phyloP scores from a whole-genome alignment of 2,888 invertebrate species.

The Sphecodes monilicornis region DNA sequence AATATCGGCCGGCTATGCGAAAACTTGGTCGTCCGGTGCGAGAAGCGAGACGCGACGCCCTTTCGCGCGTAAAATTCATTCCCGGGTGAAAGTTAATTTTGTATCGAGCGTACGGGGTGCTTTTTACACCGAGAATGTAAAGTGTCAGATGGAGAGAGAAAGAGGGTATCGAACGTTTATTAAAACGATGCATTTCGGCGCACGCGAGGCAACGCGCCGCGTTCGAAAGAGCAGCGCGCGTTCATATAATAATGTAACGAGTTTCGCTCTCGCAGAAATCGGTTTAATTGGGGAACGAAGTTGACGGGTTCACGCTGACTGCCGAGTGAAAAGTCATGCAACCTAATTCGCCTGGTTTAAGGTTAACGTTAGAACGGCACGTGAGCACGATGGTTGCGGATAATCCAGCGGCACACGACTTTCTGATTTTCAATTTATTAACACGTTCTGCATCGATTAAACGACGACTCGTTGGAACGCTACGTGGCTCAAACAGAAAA shows the following conservation, averaged over 20 bases:
- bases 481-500: neutral
- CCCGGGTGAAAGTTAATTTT: conserved; percentile 10
- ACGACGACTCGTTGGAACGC: neutral
- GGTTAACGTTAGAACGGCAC: conserved; percentile 40
- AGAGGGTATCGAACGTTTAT: neutral
- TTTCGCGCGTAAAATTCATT: neutral
- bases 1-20: neutral
- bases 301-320: neutral
- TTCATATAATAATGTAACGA: neutral
- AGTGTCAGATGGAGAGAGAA: neutral
- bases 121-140: neutral
- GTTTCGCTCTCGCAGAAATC: neutral
- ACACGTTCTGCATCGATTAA: conserved; percentile 5
- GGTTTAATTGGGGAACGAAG: neutral
- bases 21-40: neutral
- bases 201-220: neutral
- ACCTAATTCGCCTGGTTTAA: conserved; percentile 30
- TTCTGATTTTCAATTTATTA: conserved; percentile 11
- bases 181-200: neutral
- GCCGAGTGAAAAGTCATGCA: conserved; percentile 39
- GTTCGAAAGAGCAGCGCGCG: neutral
- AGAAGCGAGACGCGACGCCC: neutral
- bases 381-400: conserved; percentile 1
- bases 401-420: neutral
- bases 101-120: neutral